Base-by-base conservation (phyloP, 2,888 invertebrate genomes). In the Amphipoea oculea region DNA sequence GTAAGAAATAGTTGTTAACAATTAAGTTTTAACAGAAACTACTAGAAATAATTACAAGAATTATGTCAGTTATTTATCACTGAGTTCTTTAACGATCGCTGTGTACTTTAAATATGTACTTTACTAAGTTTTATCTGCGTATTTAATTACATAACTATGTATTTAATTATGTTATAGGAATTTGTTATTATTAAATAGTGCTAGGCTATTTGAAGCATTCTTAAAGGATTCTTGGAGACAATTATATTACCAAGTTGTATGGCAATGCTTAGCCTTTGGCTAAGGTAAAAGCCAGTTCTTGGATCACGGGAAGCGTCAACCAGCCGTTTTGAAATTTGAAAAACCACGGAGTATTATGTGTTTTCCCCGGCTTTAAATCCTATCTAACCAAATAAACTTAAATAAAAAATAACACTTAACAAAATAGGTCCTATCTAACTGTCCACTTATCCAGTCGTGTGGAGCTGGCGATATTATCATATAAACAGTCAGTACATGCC, bases 401-500 rank as follows among this genome's bases (percentile, higher is more conserved):
- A 29, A 11, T 17, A 54, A 60, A 82, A 63, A 76, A 36, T 0
- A 48, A 65, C 67, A 60, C 42, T 81, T 69, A 57, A 74, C 54
- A 57, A 60, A 79, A 84, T 80, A 76, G 68, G 66, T 73, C 20
- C 29, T 72, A 83, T 72, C 17, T 79, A 78, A 69, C 66, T 20
- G 67, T 62, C 72, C 70, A 74, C 75, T 76, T 76, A 90, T 83
- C 89, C 89, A 88, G 86, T 86, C 93, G 91, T 92, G 93, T 92
- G 86, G 86, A 81, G 86, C 88, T 86, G 83, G 81, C 83, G 86
- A 89, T 88, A 95, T 96, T 95, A 96, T 94, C 96, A 96, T 96
- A 95, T 92, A 95, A 94, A 95, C 94, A 94, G 89, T 89, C 89
- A 83, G 88, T 91, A 94, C 94, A 93, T 88, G 88, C 94, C 94